Evolutionary conservation across 2,113 vertebrate species (phyloP).

Genomic region (Epinephelus fuscoguttatus): DNA sequence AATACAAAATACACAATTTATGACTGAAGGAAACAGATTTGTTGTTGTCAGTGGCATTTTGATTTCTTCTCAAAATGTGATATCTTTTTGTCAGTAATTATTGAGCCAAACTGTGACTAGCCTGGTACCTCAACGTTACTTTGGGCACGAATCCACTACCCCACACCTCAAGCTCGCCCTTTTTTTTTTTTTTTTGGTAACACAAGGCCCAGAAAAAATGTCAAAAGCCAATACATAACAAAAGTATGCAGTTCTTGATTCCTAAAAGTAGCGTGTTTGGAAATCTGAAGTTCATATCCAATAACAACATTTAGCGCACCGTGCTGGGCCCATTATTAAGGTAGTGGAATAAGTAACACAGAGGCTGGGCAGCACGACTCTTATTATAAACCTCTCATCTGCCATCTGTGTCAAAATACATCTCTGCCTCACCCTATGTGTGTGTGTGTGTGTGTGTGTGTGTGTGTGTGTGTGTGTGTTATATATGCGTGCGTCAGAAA

Average conservation of each 20-base stretch:
- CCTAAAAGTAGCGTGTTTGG: conserved; percentile 58
- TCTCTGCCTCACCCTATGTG: conserved; percentile 13
- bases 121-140: background rate
- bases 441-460: background rate
- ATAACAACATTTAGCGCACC: conserved; percentile 16
- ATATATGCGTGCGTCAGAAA: conserved; percentile 51
- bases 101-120: conserved; percentile 3
- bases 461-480: conserved; percentile 25
- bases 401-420: conserved; percentile 61
- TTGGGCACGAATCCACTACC: background rate
- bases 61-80: conserved; percentile 13
- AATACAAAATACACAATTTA: background rate
- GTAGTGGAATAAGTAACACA: conserved; percentile 54
- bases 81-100: background rate
- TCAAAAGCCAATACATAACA: conserved; percentile 34
- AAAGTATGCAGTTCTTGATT: conserved; percentile 49
- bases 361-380: conserved; percentile 34
- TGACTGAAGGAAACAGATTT: background rate
- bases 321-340: conserved; percentile 26
- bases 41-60: background rate
- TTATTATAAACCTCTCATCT: conserved; percentile 57
- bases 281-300: conserved; percentile 41
- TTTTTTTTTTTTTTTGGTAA: conserved; percentile 35
- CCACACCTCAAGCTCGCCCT: conserved; percentile 19
- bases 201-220: background rate